Base-by-base conservation (phyloP, 2,797 vertebrate genomes). In the Spinus pinus region DNA sequence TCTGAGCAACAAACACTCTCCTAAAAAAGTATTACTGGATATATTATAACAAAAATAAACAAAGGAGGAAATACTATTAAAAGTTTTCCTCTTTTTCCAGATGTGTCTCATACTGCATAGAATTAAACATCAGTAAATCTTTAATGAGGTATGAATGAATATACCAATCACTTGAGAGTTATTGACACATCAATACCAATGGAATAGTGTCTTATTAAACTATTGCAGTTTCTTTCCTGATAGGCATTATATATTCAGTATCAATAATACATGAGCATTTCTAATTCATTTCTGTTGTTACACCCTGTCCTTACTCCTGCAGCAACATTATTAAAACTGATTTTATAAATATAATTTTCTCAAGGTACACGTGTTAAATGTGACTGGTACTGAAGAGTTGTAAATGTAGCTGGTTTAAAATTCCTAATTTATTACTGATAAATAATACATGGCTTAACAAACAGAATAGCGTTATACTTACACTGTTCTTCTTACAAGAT, bases 241-340 rank as follows among this genome's bases (percentile, higher is more conserved):
- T 97, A 94, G 42, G 12, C 47, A 90, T 97, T 97, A 95, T 88
- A 88, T 81, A 96, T 96, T 97, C 95, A 74, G 11, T 77, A 83
- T 98, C 95, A 97, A 98, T 98, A 97, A 97, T 97, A 91, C 64
- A 98, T 97, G 95, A 96, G 18, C 86, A 96, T 97, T 98, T 97
- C 93, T 87, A 97, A 98, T 97, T 97, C 90, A 96, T 96, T 97
- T 96, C 93, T 97, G 88, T 97, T 97, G 94, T 97, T 97, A 94
- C 94, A 94, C 74, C 62, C 81, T 93, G 96, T 96, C 96, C 94
- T 88, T 95, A 96, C 83, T 97, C 89, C 80, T 96, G 74, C 46
- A 90, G 93, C 49, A 97, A 96, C 93, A 96, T 97, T 97, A 97
- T 97, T 97, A 97, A 97, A 98, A 93, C 70, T 81, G 71, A 82